Conservation (phyloP, 2,113 vertebrate genomes). For the Tragelaphus strepsiceros region DNA sequence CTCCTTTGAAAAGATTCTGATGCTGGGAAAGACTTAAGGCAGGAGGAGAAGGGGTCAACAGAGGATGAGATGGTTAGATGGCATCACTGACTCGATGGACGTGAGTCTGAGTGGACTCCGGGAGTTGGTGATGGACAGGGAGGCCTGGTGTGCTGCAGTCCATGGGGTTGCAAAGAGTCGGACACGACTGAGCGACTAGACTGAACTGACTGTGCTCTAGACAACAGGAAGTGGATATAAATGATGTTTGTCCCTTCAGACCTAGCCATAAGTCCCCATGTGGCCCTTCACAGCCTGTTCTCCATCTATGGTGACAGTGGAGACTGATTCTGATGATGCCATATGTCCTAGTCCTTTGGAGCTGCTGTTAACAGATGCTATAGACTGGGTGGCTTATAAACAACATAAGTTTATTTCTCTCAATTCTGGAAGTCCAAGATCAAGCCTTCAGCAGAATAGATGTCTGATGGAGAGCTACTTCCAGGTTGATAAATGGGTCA, state of each 20-base stretch:
- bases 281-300: not conserved
- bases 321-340: not conserved
- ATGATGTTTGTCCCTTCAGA: not conserved
- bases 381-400: not conserved
- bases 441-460: not conserved
- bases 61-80: not conserved
- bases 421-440: not conserved
- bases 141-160: not conserved
- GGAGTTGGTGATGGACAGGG: not conserved
- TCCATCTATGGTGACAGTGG: not conserved
- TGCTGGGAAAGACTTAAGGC: not conserved
- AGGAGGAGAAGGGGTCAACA: not conserved
- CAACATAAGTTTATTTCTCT: not conserved
- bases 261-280: fast-evolving
- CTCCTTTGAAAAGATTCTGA: not conserved
- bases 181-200: not conserved
- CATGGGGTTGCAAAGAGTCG: not conserved
- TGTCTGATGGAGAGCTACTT: not conserved
- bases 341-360: not conserved
- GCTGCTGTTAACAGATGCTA: not conserved
- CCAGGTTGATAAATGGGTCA: fast-evolving
- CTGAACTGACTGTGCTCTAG: not conserved
- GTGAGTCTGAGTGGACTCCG: not conserved
- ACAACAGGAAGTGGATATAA: not conserved
- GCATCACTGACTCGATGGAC: not conserved